phyloP scores from a whole-genome alignment of 2,797 vertebrate genomes.

The Salarias fasciatus region DNA sequence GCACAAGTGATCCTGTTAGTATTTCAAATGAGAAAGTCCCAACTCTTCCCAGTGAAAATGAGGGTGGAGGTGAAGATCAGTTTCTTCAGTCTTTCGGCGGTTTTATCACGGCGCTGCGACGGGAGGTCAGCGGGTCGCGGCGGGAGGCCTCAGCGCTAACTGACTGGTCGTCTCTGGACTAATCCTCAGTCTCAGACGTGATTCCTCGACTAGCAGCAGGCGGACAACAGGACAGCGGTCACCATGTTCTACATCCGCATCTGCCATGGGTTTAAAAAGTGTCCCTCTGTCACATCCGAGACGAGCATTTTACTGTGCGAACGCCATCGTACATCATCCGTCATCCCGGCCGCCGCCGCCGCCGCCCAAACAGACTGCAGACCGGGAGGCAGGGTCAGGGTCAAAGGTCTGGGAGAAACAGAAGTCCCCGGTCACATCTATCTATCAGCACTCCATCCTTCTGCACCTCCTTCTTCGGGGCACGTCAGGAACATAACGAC shows the following conservation, averaged over 20 bases:
- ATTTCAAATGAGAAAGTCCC: too few species aligned
- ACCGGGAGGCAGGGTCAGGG: conserved; percentile 10
- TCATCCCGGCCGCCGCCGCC: conserved; percentile 17
- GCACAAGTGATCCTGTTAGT: too few species aligned
- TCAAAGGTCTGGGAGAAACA: conserved; percentile 67
- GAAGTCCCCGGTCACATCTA: conserved; percentile 53
- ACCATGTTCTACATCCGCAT: conserved; percentile 32
- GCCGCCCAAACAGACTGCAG: too few species aligned
- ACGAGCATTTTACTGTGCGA: conserved; percentile 5
- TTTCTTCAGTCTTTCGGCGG: neutral
- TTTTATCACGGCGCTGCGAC: conserved; percentile 38
- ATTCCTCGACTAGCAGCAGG: conserved; percentile 19
- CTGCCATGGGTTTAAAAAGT: neutral
- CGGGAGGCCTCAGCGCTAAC: conserved; percentile 48
- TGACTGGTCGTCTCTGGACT: conserved; percentile 64
- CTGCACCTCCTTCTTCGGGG: conserved; percentile 47
- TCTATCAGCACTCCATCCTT: conserved; percentile 65
- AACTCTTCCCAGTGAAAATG: too few species aligned
- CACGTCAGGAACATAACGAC: conserved; percentile 28
- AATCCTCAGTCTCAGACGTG: conserved; percentile 61
- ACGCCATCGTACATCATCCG: conserved; percentile 13
- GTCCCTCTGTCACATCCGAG: conserved; percentile 2
- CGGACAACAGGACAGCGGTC: neutral
- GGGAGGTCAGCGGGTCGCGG: conserved; percentile 58
- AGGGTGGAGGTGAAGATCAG: too few species aligned